Evolutionary conservation across 2,113 vertebrate species (phyloP).

Genomic region (Caretta caretta): DNA sequence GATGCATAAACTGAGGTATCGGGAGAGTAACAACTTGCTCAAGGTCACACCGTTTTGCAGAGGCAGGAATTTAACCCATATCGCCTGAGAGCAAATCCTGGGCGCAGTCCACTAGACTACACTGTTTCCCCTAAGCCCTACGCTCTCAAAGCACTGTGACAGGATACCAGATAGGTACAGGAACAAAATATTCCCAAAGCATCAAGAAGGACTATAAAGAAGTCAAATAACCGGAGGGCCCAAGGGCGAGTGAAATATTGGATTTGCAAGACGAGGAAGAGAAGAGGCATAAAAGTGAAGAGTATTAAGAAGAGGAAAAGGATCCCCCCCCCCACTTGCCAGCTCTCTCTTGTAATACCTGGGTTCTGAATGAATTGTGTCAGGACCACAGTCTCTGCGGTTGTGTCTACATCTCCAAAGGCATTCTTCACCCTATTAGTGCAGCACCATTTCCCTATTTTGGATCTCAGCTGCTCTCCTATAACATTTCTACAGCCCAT

Average conservation of each 20-base stretch:
- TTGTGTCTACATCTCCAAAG: background rate
- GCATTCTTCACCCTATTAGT: background rate
- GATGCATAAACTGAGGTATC: no score
- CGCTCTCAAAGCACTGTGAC: accelerated
- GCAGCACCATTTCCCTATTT: background rate
- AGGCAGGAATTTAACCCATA: no score
- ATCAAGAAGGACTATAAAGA: no score
- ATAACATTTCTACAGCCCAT: background rate
- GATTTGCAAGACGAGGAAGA: no score
- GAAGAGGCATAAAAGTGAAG: no score
- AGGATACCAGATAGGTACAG: background rate
- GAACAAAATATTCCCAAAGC: background rate
- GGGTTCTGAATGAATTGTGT: background rate
- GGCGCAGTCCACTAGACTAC: no score
- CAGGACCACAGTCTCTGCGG: background rate
- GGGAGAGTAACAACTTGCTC: no score
- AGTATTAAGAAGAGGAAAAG: no score
- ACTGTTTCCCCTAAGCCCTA: background rate
- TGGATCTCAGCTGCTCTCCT: background rate
- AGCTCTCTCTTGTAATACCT: background rate
- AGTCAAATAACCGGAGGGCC: no score
- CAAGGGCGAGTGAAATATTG: no score
- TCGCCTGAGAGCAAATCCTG: no score
- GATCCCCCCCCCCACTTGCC: background rate
- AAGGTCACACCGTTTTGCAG: no score